Conservation (phyloP, 2,113 vertebrate genomes). For the Oreochromis niloticus region DNA sequence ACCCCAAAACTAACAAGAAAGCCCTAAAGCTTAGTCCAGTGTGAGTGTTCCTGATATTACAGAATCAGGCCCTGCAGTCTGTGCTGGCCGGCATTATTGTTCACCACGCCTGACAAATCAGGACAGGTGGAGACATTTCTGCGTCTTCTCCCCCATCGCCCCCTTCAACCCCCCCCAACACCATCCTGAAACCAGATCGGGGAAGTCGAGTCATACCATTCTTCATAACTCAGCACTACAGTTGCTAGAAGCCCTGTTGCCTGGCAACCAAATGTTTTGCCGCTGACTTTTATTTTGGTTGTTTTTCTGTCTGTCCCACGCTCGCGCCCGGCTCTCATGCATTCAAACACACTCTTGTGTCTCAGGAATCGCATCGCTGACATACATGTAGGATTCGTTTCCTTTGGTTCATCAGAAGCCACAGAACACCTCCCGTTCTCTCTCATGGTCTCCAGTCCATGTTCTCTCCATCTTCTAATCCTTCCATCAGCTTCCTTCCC, state of each 20-base stretch:
- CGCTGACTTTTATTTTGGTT: conserved; percentile 48
- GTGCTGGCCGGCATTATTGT: conserved; percentile 20
- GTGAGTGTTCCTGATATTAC: neutral
- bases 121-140: conserved; percentile 71
- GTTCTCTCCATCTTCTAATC: neutral
- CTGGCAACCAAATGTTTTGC: conserved; percentile 75
- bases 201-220: conserved; percentile 58
- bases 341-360: neutral
- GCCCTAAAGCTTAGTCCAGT: neutral
- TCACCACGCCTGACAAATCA: conserved; percentile 61
- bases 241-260: conserved; percentile 59
- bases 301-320: neutral
- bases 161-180: neutral
- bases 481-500: neutral
- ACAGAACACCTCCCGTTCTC: neutral
- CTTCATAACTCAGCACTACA: conserved; percentile 55
- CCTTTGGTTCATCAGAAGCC: conserved; percentile 20
- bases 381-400: conserved; percentile 31
- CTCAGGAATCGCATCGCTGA: conserved; percentile 51
- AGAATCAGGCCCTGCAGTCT: neutral
- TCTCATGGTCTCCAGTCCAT: neutral
- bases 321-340: neutral
- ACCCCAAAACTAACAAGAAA: conserved; percentile 39
- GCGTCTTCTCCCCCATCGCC: neutral
- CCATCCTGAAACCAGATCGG: conserved; percentile 68